phyloP scores from a whole-genome alignment of 1,140 invertebrate species.

The Brachionus koreanus region DNA sequence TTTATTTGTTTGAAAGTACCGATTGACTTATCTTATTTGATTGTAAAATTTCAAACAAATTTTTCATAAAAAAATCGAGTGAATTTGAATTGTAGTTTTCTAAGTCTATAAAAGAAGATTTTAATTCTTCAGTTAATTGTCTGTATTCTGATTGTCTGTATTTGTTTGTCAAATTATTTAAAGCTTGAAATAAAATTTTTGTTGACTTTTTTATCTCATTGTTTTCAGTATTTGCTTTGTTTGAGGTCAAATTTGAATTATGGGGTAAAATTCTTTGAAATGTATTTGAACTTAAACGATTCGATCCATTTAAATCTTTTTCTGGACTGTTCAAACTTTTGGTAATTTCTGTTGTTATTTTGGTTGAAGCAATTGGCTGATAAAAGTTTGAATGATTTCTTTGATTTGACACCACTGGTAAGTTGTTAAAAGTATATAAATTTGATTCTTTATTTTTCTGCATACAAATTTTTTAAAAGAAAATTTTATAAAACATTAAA shows the following conservation, averaged over 20 bases:
- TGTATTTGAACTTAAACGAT: not conserved
- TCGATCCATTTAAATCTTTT: not conserved
- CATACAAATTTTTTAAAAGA: too few species aligned
- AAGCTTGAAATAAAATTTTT: slow-evolving; percentile 1
- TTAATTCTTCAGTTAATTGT: not conserved
- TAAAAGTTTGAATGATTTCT: not conserved
- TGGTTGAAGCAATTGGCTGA: not conserved
- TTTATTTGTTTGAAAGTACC: too few species aligned
- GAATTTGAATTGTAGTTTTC: not conserved
- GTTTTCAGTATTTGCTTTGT: not conserved
- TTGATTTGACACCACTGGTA: not conserved
- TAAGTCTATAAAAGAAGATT: not conserved
- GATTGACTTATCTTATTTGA: not conserved
- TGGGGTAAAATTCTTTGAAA: not conserved
- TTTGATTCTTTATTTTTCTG: not conserved
- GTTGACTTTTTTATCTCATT: not conserved
- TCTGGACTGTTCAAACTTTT: not conserved
- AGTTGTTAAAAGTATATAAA: not conserved
- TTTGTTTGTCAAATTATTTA: not conserved
- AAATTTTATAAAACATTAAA: too few species aligned
- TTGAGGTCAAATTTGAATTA: not conserved
- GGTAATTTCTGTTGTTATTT: not conserved
- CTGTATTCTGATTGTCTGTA: slow-evolving; percentile 10
- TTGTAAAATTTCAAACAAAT: not conserved
- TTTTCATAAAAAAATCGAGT: slow-evolving; percentile 28